phyloP scores from a whole-genome alignment of 2,797 vertebrate genomes.

The Ispidina picta region DNA sequence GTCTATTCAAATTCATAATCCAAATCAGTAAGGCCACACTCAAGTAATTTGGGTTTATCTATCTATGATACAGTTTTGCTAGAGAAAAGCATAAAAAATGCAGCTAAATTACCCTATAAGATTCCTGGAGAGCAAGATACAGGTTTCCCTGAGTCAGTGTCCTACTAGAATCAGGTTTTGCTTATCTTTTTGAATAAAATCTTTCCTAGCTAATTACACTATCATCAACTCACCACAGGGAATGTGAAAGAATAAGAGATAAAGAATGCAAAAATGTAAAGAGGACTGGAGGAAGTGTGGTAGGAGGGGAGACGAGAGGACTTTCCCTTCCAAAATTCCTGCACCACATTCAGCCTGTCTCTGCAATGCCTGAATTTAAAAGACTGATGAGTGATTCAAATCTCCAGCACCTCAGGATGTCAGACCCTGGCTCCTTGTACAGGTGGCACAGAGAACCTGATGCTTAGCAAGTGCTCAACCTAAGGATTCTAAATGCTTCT shows the following conservation, averaged over 20 bases:
- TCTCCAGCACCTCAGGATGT: not conserved
- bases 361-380: not conserved
- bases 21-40: not conserved
- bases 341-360: not conserved
- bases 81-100: not conserved
- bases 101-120: not conserved
- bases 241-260: not conserved
- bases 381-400: not conserved
- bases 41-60: not conserved
- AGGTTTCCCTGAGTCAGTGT: not conserved
- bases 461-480: not conserved
- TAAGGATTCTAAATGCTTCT: not conserved
- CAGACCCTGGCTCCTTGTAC: not conserved
- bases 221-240: not conserved
- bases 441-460: not conserved
- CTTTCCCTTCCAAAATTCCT: not conserved
- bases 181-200: not conserved
- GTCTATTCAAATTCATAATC: not conserved
- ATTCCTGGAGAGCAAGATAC: not conserved
- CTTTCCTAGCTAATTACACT: not conserved
- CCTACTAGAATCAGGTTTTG: not conserved
- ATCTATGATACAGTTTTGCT: not conserved
- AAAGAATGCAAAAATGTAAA: not conserved
- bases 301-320: not conserved
- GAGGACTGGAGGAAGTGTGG: not conserved